Evolutionary conservation across 1,140 invertebrate species (phyloP).

Genomic region (Diplogasteroides magnus): DNA sequence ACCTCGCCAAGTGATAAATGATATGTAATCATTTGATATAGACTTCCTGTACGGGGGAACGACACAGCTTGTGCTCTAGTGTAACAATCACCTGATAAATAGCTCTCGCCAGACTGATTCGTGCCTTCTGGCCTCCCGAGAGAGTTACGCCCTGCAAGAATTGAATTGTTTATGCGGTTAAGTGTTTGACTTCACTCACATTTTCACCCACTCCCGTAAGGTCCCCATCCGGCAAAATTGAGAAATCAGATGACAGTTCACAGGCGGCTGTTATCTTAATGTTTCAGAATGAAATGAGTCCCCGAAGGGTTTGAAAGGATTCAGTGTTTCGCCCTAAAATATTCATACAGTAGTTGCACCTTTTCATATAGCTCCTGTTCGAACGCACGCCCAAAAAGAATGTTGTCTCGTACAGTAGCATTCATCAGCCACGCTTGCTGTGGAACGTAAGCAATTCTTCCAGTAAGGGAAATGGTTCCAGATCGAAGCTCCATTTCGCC

Average conservation of each 20-base stretch:
- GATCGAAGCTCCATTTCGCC: constrained; percentile 57
- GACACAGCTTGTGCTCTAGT: no score
- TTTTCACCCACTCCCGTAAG: background rate
- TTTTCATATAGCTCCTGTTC: constrained; percentile 34
- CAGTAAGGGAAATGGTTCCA: constrained; percentile 58
- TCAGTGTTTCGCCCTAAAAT: no score
- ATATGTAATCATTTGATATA: no score
- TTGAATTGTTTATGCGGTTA: background rate
- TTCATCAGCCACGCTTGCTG: constrained; percentile 63
- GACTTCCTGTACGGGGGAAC: no score
- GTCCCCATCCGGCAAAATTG: background rate
- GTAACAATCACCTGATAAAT: background rate
- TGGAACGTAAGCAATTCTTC: constrained; percentile 59
- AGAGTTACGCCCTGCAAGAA: background rate
- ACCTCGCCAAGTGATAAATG: no score
- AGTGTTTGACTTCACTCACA: background rate
- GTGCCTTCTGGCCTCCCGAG: background rate
- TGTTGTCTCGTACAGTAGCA: constrained; percentile 45
- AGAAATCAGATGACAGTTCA: background rate
- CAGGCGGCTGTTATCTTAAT: no score
- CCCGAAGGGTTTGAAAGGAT: no score
- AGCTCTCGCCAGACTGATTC: background rate
- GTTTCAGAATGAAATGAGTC: no score
- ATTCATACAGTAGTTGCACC: constrained; percentile 6
- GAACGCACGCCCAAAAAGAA: constrained; percentile 36